Conservation (phyloP, 2,113 vertebrate genomes). For the Xerus inauris region DNA sequence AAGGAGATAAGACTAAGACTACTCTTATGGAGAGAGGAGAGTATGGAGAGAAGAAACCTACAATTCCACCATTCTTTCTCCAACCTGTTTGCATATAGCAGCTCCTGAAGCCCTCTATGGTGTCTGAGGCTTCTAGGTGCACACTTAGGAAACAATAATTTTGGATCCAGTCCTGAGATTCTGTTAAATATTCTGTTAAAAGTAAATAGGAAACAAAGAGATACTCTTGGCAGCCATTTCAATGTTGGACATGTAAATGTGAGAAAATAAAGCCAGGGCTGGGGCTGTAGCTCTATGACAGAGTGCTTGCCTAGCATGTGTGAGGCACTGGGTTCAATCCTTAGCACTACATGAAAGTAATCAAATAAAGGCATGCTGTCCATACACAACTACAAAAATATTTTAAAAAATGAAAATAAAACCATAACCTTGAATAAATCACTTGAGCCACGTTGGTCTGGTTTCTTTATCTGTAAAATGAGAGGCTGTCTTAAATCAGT, state of each 20-base stretch:
- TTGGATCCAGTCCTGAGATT: background rate
- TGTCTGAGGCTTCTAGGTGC: background rate
- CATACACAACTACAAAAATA: too few species aligned
- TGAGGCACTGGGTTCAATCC: too few species aligned
- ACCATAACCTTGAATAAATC: background rate
- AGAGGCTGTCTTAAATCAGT: background rate
- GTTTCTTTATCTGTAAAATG: background rate
- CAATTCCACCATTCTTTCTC: fast-evolving
- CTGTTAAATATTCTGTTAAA: background rate
- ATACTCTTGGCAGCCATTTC: background rate
- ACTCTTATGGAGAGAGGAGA: background rate
- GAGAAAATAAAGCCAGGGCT: background rate
- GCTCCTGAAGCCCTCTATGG: background rate
- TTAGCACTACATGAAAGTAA: too few species aligned
- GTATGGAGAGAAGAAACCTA: background rate
- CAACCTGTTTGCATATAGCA: background rate
- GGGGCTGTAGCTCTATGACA: too few species aligned
- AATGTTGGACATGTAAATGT: background rate
- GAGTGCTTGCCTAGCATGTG: too few species aligned
- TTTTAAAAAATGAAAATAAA: too few species aligned
- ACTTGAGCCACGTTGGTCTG: background rate
- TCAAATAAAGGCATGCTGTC: too few species aligned
- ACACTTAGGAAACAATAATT: background rate
- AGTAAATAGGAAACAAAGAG: background rate
- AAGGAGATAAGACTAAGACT: background rate